Evolutionary conservation across 2,888 invertebrate genomes (phyloP).

Genomic region (Xestia xanthographa): DNA sequence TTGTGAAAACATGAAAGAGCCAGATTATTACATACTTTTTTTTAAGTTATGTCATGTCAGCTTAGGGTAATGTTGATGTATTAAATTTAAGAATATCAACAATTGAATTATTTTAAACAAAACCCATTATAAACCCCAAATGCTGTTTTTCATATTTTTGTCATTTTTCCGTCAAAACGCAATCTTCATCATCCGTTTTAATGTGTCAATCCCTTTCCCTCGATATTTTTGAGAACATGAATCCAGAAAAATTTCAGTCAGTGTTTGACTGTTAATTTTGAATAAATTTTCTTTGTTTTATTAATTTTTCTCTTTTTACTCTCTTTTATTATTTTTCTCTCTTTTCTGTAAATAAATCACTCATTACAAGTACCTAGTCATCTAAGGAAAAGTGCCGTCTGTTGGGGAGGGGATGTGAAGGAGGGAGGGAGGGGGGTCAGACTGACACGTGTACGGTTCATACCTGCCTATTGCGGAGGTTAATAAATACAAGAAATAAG

Average conservation of each 20-base stretch:
- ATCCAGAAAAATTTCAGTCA: neutral
- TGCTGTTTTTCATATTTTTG: neutral
- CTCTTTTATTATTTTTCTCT: too few relatives aligned
- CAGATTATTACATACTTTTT: too few relatives aligned
- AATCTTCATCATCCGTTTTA: neutral
- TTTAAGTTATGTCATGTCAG: too few relatives aligned
- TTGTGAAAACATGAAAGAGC: slow-evolving; percentile 15
- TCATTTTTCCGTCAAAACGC: neutral
- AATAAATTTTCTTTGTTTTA: neutral
- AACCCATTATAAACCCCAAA: neutral
- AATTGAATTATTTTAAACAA: neutral
- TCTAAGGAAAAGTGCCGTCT: slow-evolving; percentile 20
- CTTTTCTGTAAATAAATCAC: neutral
- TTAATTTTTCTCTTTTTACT: too few relatives aligned
- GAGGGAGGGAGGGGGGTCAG: neutral
- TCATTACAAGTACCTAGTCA: neutral
- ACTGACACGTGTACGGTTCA: slow-evolving; percentile 41
- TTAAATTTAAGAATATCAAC: too few relatives aligned
- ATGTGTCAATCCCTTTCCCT: neutral
- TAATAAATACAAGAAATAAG: slow-evolving; percentile 12
- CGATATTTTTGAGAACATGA: neutral
- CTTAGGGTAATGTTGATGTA: too few relatives aligned
- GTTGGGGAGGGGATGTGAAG: neutral
- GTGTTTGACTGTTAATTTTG: neutral
- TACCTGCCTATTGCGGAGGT: slow-evolving; percentile 20